Evolutionary conservation across 2,113 vertebrate genomes (phyloP).

Genomic region (Oncorhynchus tshawytscha): DNA sequence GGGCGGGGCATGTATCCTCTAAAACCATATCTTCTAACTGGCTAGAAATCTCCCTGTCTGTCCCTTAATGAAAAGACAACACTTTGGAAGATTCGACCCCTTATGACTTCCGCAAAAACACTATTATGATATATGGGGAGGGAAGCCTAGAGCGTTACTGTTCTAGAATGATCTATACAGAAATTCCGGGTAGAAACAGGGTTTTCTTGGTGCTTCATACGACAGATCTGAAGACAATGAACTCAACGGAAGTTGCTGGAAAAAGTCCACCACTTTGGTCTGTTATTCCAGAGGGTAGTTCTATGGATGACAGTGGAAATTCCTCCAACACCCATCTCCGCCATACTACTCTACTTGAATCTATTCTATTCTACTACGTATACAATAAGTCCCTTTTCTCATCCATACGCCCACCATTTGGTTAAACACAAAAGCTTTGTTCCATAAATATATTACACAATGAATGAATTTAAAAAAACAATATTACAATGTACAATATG

Average conservation of each 20-base stretch:
- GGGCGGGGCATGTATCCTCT: not conserved
- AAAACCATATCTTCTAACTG: not conserved
- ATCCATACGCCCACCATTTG: slow-evolving; percentile 70
- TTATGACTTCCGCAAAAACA: slow-evolving; percentile 22
- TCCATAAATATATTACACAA: slow-evolving; percentile 61
- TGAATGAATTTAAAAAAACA: slow-evolving; percentile 53
- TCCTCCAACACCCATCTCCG: slow-evolving; percentile 17
- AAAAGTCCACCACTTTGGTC: not conserved
- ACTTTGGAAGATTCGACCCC: not conserved
- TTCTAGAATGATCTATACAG: slow-evolving; percentile 27
- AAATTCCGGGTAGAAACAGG: slow-evolving; percentile 18
- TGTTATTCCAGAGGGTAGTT: no score
- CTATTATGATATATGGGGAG: not conserved
- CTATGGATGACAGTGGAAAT: not conserved
- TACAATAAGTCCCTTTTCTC: slow-evolving; percentile 68
- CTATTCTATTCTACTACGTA: slow-evolving; percentile 46
- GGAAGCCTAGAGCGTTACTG: slow-evolving; percentile 27
- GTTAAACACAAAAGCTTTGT: slow-evolving; percentile 64
- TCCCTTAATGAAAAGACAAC: slow-evolving; percentile 13
- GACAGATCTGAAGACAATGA: not conserved
- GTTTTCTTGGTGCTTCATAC: slow-evolving; percentile 17
- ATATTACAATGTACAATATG: slow-evolving; percentile 56
- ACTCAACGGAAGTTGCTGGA: not conserved
- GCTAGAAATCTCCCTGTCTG: slow-evolving; percentile 30
- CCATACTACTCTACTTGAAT: not conserved